A percentile compares a stretch with the other conserved stretches of the same genome.
Conservation (phyloP, 2,888 invertebrate genomes). For the Campoletis raptor region DNA sequence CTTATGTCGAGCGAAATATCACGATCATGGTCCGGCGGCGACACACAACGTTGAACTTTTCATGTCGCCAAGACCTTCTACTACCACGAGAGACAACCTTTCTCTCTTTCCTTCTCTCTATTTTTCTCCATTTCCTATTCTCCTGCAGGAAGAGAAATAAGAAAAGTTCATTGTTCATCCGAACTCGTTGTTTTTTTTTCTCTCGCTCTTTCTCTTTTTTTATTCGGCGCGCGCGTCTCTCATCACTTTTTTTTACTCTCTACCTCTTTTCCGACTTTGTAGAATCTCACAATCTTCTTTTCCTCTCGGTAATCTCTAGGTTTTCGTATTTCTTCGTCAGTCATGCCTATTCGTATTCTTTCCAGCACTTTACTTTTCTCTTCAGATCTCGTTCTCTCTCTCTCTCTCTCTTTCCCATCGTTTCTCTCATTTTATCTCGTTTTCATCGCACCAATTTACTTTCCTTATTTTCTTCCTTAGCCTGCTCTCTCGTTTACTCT, state of each 20-base stretch:
- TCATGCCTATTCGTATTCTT: conserved; percentile 58
- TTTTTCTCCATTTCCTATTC: conserved; percentile 16
- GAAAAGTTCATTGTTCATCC: conserved; percentile 64
- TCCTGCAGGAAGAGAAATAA: conserved; percentile 55
- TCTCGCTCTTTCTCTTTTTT: conserved; percentile 19
- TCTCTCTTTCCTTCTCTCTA: conserved; percentile 14
- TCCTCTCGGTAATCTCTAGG: conserved; percentile 55
- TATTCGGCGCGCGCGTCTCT: conserved; percentile 45
- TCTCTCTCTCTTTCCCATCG: conserved; percentile 29
- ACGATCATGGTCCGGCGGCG: conserved; percentile 61
- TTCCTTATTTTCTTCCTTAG: conserved; percentile 42
- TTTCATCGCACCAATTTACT: conserved; percentile 38
- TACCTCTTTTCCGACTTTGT: conserved; percentile 31
- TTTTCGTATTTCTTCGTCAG: conserved; percentile 60
- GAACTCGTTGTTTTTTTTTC: conserved; percentile 24
- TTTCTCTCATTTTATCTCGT: conserved; percentile 1
- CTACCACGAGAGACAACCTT: conserved; percentile 15
- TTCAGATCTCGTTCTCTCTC: conserved; percentile 26
- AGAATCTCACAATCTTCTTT: conserved; percentile 52
- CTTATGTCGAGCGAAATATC: conserved; percentile 61
- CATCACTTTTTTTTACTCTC: conserved; percentile 38
- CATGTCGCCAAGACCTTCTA: conserved; percentile 44
- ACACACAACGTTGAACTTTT: conserved; percentile 62
- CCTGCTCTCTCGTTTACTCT: conserved; percentile 3
- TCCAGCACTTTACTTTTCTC: conserved; percentile 47